Conservation (phyloP, 2,797 vertebrate species). For the Platalea minor region DNA sequence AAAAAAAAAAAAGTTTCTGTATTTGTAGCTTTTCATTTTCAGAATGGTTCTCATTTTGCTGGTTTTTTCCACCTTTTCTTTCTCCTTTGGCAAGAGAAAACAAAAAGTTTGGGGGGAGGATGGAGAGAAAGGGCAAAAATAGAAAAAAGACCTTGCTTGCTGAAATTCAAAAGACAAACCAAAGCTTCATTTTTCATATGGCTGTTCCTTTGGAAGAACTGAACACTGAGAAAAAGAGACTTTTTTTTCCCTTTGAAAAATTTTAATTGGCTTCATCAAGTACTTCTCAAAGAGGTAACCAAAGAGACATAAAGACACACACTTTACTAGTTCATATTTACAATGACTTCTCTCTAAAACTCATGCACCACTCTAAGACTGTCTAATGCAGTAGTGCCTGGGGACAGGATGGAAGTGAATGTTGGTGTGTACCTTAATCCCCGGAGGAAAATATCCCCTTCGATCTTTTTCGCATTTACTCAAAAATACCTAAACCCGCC, state of each 20-base stretch:
- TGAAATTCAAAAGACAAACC: neutral
- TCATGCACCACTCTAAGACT: neutral
- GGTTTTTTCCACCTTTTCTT: neutral
- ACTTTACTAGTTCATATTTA: neutral
- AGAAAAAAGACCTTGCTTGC: neutral
- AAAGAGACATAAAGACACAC: neutral
- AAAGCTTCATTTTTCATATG: neutral
- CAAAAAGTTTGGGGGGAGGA: neutral
- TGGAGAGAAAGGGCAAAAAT: neutral
- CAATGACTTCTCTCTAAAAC: neutral
- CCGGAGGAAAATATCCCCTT: neutral
- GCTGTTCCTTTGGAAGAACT: neutral
- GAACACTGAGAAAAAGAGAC: neutral
- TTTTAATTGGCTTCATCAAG: neutral
- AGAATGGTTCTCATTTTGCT: neutral
- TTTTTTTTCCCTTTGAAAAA: neutral
- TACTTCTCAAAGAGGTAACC: neutral
- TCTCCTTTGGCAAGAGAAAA: neutral
- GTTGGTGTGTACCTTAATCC: neutral
- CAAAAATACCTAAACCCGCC: neutral
- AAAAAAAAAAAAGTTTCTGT: neutral
- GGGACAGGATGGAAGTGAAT: neutral
- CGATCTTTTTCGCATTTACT: conserved; percentile 15
- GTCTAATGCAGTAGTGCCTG: neutral
- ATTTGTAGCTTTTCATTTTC: neutral